These are phyloP conservation scores for Pithys albifrons DNA, from an alignment of 2,113 vertebrate genomes.

Conservation along the genomic window DNA sequence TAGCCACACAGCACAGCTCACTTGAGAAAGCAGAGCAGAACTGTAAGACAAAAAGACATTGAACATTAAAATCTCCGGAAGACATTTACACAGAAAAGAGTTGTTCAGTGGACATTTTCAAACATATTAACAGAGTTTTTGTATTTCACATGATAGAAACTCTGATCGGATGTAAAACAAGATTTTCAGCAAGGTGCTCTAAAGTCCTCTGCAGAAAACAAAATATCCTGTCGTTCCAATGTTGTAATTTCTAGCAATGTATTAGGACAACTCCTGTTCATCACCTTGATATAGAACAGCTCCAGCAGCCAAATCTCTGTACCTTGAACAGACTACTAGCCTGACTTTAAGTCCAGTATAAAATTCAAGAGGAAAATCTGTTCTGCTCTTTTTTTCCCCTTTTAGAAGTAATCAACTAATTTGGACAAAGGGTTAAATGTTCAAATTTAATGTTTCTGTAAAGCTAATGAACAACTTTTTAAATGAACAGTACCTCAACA, in stretches of 20 bases:
- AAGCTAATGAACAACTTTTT: background rate
- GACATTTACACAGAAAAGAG: accelerated
- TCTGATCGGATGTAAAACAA: background rate
- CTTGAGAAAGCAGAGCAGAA: conserved; percentile 8
- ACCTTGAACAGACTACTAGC: background rate
- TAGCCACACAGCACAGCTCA: background rate
- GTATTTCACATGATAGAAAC: background rate
- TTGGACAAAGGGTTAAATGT: background rate
- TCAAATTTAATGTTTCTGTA: background rate
- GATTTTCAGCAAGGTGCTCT: background rate
- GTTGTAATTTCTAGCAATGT: background rate
- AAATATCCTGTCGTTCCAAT: background rate
- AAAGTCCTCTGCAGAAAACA: background rate
- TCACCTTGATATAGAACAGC: background rate
- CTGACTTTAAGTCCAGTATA: background rate
- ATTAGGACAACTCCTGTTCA: background rate
- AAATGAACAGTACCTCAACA: accelerated
- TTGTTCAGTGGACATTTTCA: background rate
- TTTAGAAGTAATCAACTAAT: background rate
- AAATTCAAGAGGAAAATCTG: background rate
- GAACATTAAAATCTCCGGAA: background rate
- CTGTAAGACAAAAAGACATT: conserved; percentile 38
- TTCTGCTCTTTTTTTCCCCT: background rate
- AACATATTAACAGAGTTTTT: background rate
- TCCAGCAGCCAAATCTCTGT: background rate